Evolutionary conservation across 2,113 vertebrate species (phyloP).

Genomic region (Cryptoleucopteryx plumbea): DNA sequence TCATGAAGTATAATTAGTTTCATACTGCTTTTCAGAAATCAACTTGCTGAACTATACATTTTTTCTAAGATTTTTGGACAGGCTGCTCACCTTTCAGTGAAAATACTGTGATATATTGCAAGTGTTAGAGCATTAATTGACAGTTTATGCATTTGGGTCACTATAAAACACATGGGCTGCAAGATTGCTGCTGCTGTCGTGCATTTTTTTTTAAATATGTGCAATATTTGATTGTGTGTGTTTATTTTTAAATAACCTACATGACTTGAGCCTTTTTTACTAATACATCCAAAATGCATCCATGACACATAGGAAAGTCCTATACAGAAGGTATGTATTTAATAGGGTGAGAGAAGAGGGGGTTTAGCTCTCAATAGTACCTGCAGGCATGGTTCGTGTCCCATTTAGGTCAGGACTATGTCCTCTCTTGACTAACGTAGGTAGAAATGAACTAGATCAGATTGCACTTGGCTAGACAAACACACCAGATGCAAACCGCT

Average conservation of each 20-base stretch:
- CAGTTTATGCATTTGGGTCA: not conserved
- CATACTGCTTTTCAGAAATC: not conserved
- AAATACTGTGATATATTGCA: not conserved
- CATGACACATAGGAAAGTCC: not conserved
- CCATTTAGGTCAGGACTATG: not conserved
- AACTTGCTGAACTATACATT: not conserved
- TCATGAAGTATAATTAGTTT: not conserved
- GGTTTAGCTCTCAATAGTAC: not conserved
- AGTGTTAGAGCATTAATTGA: not conserved
- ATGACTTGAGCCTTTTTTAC: not conserved
- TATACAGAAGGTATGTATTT: not conserved
- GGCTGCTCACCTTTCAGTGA: not conserved
- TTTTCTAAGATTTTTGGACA: not conserved
- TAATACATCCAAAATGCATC: not conserved
- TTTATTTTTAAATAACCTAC: not conserved
- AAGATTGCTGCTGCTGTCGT: not conserved
- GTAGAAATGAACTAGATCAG: not conserved
- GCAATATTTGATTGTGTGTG: not conserved
- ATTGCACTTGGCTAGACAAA: not conserved
- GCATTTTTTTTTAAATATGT: not conserved
- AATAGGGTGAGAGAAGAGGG: not conserved
- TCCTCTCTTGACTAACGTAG: not conserved
- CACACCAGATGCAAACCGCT: not conserved
- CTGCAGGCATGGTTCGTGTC: not conserved
- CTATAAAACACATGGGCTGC: not conserved